These are phyloP conservation scores for Acanthurus tractus DNA, from an alignment of 2,797 vertebrate genomes.

Conservation along the genomic window DNA sequence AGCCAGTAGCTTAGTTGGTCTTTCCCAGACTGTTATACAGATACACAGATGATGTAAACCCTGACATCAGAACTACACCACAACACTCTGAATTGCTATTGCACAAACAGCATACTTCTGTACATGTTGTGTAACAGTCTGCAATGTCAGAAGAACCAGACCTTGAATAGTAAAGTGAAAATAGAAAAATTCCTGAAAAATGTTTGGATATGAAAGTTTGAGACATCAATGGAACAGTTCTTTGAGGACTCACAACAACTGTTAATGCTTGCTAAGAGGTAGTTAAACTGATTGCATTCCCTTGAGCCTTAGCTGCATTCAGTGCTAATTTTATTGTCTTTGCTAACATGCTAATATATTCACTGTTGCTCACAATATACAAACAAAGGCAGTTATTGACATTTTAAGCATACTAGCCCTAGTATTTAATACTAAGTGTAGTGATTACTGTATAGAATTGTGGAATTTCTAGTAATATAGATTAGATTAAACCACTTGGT, in stretches of 20 bases:
- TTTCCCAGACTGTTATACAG: background rate
- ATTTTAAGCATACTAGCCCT: background rate
- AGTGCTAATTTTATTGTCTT: background rate
- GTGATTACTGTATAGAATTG: background rate
- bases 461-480: background rate
- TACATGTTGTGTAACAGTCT: constrained; percentile 4
- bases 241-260: constrained; percentile 1
- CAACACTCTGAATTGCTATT: background rate
- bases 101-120: background rate
- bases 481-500: background rate
- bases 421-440: background rate
- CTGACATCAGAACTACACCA: background rate
- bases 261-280: constrained; percentile 15
- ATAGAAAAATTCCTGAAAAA: background rate
- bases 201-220: background rate
- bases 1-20: constrained; percentile 2
- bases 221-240: constrained; percentile 15
- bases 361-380: background rate
- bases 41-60: background rate
- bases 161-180: background rate
- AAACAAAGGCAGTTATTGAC: too few relatives aligned
- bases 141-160: background rate
- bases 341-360: background rate
- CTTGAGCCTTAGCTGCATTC: background rate
- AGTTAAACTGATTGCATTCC: background rate